These are phyloP conservation scores for Minunthozetes semirufus DNA, from an alignment of 2,888 invertebrate genomes.

Conservation along the genomic window DNA sequence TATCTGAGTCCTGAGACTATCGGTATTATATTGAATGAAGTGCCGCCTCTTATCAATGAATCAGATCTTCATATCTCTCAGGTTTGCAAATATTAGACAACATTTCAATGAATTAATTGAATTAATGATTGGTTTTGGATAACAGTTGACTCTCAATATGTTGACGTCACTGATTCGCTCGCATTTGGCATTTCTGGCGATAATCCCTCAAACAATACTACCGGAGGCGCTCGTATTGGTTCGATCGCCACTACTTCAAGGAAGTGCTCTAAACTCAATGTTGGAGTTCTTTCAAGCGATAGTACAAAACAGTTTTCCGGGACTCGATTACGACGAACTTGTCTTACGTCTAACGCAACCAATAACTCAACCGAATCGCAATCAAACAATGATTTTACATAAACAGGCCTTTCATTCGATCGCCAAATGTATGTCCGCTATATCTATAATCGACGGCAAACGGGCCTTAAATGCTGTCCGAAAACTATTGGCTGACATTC, in stretches of 20 bases:
- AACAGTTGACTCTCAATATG: constrained; percentile 64
- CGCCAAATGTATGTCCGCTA: constrained; percentile 90
- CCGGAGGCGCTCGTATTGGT: constrained; percentile 78
- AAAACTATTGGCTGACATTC: constrained; percentile 50
- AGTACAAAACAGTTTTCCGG: constrained; percentile 66
- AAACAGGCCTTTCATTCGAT: constrained; percentile 79
- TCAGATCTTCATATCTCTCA: constrained; percentile 91
- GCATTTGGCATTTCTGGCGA: constrained; percentile 67
- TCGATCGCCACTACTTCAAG: constrained; percentile 84
- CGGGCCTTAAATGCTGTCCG: constrained; percentile 59
- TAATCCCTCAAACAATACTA: constrained; percentile 62
- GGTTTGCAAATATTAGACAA: background rate
- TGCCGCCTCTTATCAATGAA: constrained; percentile 84
- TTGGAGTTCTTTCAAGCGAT: constrained; percentile 87
- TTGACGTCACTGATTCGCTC: constrained; percentile 72
- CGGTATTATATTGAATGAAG: constrained; percentile 72
- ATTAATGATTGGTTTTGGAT: too few relatives aligned
- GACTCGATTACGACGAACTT: constrained; percentile 72
- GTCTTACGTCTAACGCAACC: constrained; percentile 48
- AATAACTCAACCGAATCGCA: constrained; percentile 46
- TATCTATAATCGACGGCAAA: constrained; percentile 62
- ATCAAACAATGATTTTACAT: constrained; percentile 39
- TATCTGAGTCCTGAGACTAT: constrained; percentile 65
- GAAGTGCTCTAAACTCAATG: constrained; percentile 82
- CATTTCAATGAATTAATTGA: too few relatives aligned